Percentiles rank a stretch among this genome's conserved stretches.
phyloP scores from a whole-genome alignment of 2,888 invertebrate species.

The Tenthredo distinguenda region DNA sequence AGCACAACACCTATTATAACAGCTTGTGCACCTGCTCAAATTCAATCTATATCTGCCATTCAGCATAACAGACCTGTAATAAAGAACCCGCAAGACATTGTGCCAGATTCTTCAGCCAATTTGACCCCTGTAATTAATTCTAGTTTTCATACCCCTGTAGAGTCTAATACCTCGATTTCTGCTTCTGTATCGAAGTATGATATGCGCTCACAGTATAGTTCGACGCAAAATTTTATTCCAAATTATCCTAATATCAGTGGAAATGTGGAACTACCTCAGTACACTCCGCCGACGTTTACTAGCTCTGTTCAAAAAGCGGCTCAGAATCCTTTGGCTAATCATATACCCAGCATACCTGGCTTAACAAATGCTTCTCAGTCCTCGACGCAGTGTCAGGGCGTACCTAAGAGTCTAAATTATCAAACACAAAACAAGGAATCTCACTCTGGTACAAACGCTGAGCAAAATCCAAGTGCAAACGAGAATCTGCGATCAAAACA shows the following conservation, averaged over 20 bases:
- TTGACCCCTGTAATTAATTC: slow-evolving; percentile 12
- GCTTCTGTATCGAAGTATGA: slow-evolving; percentile 59
- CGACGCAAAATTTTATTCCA: slow-evolving; percentile 66
- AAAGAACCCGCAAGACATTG: neutral
- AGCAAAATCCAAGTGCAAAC: slow-evolving; percentile 25
- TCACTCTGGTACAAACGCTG: neutral
- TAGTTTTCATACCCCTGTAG: neutral
- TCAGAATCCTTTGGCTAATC: slow-evolving; percentile 5
- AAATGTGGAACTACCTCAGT: slow-evolving; percentile 42
- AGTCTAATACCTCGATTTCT: slow-evolving; percentile 13
- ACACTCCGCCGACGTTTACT: slow-evolving; percentile 42
- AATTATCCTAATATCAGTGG: slow-evolving; percentile 62
- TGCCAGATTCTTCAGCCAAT: slow-evolving; percentile 1
- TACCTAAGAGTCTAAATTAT: slow-evolving; percentile 49
- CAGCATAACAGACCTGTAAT: slow-evolving; percentile 24
- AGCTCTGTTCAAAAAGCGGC: slow-evolving; percentile 9
- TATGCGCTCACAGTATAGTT: slow-evolving; percentile 62
- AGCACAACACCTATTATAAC: slow-evolving; percentile 6
- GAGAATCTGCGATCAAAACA: slow-evolving; percentile 41
- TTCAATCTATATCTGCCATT: slow-evolving; percentile 28
- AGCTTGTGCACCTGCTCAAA: slow-evolving; percentile 23
- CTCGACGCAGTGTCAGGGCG: slow-evolving; percentile 34
- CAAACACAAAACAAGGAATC: slow-evolving; percentile 50
- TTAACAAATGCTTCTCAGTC: slow-evolving; percentile 3
- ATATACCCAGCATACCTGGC: neutral